Percentiles rank a stretch among this genome's conserved stretches.
Conservation (phyloP, 2,113 vertebrate species). For the Periophthalmodon schlosseri region DNA sequence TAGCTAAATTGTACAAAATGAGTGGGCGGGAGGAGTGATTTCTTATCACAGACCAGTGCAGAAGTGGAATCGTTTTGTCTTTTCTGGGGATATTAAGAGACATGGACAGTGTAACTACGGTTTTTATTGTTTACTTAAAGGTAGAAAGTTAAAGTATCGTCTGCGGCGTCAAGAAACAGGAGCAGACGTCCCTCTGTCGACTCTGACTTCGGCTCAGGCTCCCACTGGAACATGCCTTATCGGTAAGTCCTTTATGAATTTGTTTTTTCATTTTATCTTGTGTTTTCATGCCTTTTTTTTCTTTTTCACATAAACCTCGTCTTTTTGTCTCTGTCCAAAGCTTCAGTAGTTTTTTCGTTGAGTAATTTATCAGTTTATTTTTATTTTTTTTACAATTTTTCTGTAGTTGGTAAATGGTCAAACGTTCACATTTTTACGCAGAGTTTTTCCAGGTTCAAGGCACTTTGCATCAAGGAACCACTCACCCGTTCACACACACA, state of each 20-base stretch:
- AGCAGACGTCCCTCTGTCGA: background rate
- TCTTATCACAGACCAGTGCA: slow-evolving; percentile 50
- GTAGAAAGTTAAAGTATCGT: background rate
- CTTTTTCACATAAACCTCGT: background rate
- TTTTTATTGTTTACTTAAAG: slow-evolving; percentile 5
- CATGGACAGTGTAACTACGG: background rate
- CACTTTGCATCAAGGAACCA: too few species aligned
- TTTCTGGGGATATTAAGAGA: background rate
- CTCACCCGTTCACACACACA: too few species aligned
- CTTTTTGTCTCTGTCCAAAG: background rate
- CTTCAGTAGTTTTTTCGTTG: background rate
- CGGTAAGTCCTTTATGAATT: slow-evolving; percentile 45
- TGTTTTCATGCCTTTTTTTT: background rate
- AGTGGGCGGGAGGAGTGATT: slow-evolving; percentile 58
- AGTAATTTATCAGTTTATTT: background rate
- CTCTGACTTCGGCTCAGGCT: slow-evolving; percentile 1
- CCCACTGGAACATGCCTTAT: slow-evolving; percentile 29
- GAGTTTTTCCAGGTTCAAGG: too few species aligned
- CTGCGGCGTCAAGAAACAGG: background rate
- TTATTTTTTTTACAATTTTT: too few species aligned
- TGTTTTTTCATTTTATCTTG: background rate
- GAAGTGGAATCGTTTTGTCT: background rate
- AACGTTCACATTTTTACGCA: too few species aligned
- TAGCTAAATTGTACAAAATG: slow-evolving; percentile 71
- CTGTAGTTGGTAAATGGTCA: too few species aligned